Evolutionary conservation across 2,888 invertebrate genomes (phyloP), one percentile per base, ranked within the genome.

Genomic region (Caenorhabditis virilis): DNA sequence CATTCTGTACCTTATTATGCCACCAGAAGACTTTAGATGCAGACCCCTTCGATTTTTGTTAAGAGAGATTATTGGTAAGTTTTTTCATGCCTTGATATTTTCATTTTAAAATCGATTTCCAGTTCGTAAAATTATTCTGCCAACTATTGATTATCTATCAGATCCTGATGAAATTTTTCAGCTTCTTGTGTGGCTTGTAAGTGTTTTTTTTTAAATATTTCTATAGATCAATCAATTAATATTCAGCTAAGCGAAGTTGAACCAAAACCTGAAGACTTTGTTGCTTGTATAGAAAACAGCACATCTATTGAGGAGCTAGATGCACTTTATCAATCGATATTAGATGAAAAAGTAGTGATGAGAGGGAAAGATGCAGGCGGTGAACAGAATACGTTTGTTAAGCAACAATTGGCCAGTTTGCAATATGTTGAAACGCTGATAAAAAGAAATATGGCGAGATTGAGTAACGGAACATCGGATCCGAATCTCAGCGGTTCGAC

Each of bases 151-250:
- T 80, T 85, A 90, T 72, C 84, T 91, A 62, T 90, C 91, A 41
- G 92, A 93, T 85, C 93, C 94, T 49, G 92, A 93, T 87, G 92
- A 91, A 83, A 90, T 94, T 74, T 94, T 94, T 86, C 90, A 92
- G 85, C 88, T 89, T 66, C 90, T 93, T 82, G 88, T 92, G 80
- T 91, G 91, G 90, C 88, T 91, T 88, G 92, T 92, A 84, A 88
- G 89, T 61, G 2, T 7, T 27, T 27, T 22, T 6, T 22, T 22
- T n/a, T 42, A n/a, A 25, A 30, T 9, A 6, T 38, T 39, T 16
- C 3, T 16, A 13, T 30, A 46, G n/a, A 46, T 13, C 9, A 26
- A 27, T 13, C 42, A 25, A 30, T 18, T 4, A 23, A 41, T 6
- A 39, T 39, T 51, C 85, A 93, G 92, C 91, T 91, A 82, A 89